These are phyloP conservation scores for Griposia aprilina DNA, from an alignment of 2,888 invertebrate genomes.

Conservation along the genomic window DNA sequence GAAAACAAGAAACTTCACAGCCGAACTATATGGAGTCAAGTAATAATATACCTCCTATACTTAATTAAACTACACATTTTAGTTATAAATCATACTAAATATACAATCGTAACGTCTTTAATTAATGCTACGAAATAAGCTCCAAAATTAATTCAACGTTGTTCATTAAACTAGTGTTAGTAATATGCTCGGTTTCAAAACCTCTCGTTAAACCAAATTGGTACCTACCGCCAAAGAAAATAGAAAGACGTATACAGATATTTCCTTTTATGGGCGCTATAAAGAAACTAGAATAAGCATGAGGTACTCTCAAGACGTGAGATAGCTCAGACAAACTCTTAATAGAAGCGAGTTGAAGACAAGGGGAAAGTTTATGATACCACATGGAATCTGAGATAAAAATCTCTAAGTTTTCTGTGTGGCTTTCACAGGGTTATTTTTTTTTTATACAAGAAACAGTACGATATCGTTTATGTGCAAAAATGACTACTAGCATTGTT, in stretches of 20 bases:
- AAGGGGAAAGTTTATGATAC: conserved; percentile 55
- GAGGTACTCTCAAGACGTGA: conserved; percentile 41
- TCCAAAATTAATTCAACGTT: conserved; percentile 28
- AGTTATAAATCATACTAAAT: conserved; percentile 33
- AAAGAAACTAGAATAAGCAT: conserved; percentile 60
- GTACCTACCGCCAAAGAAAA: conserved; percentile 28
- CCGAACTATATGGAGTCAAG: not conserved
- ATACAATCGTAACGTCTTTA: conserved; percentile 18
- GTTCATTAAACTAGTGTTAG: conserved; percentile 35
- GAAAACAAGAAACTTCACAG: conserved; percentile 18
- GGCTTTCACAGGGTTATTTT: not conserved
- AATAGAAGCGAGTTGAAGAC: conserved; percentile 49
- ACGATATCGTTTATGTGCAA: not conserved
- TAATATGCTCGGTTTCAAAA: conserved; percentile 3
- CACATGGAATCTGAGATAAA: conserved; percentile 38
- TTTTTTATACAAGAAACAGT: not conserved
- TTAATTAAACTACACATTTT: conserved; percentile 29
- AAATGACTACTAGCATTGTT: too few relatives aligned
- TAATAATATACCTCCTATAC: conserved; percentile 3
- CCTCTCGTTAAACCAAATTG: conserved; percentile 9
- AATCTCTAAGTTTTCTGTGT: conserved; percentile 30
- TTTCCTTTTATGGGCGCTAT: conserved; percentile 56
- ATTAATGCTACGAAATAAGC: conserved; percentile 26
- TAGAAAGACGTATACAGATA: conserved; percentile 24
- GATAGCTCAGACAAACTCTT: conserved; percentile 52